These are phyloP conservation scores for Glaucidium brasilianum DNA, from an alignment of 2,113 vertebrate genomes.

Conservation along the genomic window DNA sequence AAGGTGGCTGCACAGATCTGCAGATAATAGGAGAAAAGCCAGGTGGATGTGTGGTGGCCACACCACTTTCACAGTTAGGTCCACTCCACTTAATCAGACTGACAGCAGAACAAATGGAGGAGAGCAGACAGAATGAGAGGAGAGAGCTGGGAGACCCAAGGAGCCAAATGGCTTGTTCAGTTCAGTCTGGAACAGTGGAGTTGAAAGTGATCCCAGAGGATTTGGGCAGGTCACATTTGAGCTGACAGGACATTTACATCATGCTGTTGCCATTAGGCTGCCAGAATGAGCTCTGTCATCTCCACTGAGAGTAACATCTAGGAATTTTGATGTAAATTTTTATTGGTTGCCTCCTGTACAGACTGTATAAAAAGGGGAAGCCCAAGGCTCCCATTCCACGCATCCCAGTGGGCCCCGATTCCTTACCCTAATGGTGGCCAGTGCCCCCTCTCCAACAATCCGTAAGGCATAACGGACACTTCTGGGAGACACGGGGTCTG, in stretches of 20 bases:
- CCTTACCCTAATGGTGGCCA: slow-evolving; percentile 74
- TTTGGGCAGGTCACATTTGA: not conserved
- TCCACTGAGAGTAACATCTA: not conserved
- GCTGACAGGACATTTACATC: not conserved
- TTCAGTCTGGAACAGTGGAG: not conserved
- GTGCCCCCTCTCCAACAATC: slow-evolving; percentile 76
- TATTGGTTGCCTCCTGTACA: not conserved
- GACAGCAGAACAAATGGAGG: not conserved
- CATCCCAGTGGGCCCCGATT: not conserved
- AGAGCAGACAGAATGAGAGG: not conserved
- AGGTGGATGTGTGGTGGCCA: not conserved
- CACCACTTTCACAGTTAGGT: not conserved
- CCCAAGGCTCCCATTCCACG: not conserved
- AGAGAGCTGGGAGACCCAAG: not conserved
- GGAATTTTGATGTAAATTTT: not conserved
- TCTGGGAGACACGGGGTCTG: not conserved
- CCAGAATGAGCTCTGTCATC: not conserved
- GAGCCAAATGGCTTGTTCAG: not conserved
- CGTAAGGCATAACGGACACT: slow-evolving; percentile 70
- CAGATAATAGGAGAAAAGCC: not conserved
- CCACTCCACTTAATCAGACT: not conserved
- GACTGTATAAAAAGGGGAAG: not conserved
- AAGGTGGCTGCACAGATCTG: not conserved
- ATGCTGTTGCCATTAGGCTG: not conserved
- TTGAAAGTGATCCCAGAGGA: not conserved